Base-by-base conservation (phyloP, 2,113 vertebrate species). In the Ailuropoda melanoleuca region DNA sequence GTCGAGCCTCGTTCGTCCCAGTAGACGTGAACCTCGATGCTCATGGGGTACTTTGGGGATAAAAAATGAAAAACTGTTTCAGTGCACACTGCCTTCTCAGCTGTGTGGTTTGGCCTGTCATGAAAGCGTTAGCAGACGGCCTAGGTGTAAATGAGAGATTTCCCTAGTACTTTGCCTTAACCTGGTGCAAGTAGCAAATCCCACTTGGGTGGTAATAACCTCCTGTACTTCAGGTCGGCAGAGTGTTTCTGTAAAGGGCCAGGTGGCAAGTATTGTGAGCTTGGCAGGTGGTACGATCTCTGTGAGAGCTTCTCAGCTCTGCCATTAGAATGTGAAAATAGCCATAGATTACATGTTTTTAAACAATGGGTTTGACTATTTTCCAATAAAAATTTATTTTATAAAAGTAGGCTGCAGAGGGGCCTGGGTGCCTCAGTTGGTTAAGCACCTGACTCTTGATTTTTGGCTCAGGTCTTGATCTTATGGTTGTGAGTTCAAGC, bases 321-420 rank as follows among this genome's bases (percentile, higher is more conserved):
- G 9, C 55, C 19, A 2, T 29, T 21, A 11, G 15, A 83, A 53
- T 37, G 46, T 37, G 50, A 34, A 84, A 78, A 8, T 13, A 53
- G 15, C 5, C 12, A 31, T 1, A 29, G 43, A 50, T 1, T 12
- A 17, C 34, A 0, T 2, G 8, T 37, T 18, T 74, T 64, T 39
- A 21, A 37, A 43, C 39, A 64, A n/a, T 21, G 17, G 31, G 6
- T 3, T 1, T 56, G 62, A 43, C 12, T 75, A 0, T 62, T 56
- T 89, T 95, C 1, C 6, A 55, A 15, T 55, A 80, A 80, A 90
- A 78, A 34, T 39, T 53, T 17, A 11, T 74, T 60, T 75, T 60
- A 39, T 37, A 9, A 62, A 80, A 58, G 78, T 1, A 70, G 78
- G 34, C 53, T 39, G 7, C 15, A 78, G 46, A 43, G 64, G 64